These are phyloP conservation scores for Phalera bucephala DNA, from an alignment of 2,888 invertebrate species.

Conservation along the genomic window DNA sequence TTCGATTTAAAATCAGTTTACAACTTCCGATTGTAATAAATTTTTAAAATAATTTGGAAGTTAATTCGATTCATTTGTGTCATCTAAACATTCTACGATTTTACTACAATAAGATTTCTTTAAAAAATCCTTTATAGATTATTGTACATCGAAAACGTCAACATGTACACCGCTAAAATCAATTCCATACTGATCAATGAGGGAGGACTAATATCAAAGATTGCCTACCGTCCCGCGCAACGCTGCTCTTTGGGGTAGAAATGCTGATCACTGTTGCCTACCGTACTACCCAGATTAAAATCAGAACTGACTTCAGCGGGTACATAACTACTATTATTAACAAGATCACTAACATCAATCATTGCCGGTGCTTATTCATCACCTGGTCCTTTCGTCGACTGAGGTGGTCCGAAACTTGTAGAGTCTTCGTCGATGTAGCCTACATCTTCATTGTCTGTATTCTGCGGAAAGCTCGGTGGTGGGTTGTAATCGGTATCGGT, in stretches of 20 bases:
- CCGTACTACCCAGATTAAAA: constrained; percentile 2
- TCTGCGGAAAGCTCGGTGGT: constrained; percentile 32
- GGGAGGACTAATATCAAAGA: background rate
- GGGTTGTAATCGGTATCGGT: constrained; percentile 14
- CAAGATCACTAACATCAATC: constrained; percentile 75
- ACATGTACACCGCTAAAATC: constrained; percentile 7
- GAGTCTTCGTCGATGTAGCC: constrained; percentile 61
- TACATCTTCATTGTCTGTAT: constrained; percentile 39
- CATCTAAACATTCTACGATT: too few relatives aligned
- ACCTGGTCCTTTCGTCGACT: constrained; percentile 76
- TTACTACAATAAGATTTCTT: too few relatives aligned
- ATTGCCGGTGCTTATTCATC: constrained; percentile 70
- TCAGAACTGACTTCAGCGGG: constrained; percentile 7
- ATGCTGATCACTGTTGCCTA: too few relatives aligned
- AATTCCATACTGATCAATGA: background rate
- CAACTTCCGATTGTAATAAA: background rate
- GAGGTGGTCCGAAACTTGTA: constrained; percentile 54
- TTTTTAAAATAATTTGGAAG: background rate
- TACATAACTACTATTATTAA: constrained; percentile 27
- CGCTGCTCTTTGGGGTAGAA: too few relatives aligned
- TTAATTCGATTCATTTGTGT: too few relatives aligned
- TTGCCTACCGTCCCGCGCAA: too few relatives aligned
- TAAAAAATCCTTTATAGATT: background rate
- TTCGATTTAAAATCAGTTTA: constrained; percentile 6
- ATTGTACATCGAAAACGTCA: constrained; percentile 15